A percentile compares a stretch with the other conserved stretches of the same genome.
These are phyloP conservation scores for Chloroclysta siterata DNA, from an alignment of 2,888 invertebrate species.

Conservation along the genomic window DNA sequence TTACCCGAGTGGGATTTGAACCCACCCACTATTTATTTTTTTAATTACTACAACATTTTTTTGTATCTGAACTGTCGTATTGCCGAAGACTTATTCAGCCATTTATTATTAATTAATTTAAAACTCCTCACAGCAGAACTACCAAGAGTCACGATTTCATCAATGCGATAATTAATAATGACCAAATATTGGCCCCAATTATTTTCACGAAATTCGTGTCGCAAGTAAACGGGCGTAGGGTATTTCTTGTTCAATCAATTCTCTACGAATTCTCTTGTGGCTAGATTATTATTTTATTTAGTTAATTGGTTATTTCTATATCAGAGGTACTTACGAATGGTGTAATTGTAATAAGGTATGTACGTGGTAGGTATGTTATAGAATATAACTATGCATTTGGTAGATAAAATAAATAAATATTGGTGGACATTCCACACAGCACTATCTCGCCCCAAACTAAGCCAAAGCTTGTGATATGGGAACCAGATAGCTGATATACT, in stretches of 20 bases:
- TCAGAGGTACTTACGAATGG: not conserved
- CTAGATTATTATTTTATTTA: not conserved
- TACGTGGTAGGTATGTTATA: too few relatives aligned
- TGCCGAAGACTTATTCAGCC: not conserved
- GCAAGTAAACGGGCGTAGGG: conserved; percentile 36
- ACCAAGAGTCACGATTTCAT: conserved; percentile 7
- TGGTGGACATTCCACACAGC: too few relatives aligned
- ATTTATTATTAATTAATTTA: not conserved
- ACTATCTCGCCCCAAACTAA: too few relatives aligned
- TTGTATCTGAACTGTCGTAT: too few relatives aligned
- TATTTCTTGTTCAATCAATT: conserved; percentile 43
- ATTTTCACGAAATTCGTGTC: conserved; percentile 37
- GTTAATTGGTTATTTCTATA: not conserved
- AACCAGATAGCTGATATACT: too few relatives aligned
- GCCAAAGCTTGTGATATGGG: too few relatives aligned
- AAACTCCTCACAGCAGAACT: not conserved
- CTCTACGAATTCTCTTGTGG: conserved; percentile 33
- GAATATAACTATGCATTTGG: too few relatives aligned
- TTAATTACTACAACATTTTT: too few relatives aligned
- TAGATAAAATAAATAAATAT: too few relatives aligned
- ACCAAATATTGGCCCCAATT: conserved; percentile 43
- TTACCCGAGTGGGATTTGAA: too few relatives aligned
- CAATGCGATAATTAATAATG: conserved; percentile 23
- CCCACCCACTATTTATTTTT: too few relatives aligned
- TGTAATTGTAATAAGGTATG: too few relatives aligned